Base-by-base conservation (phyloP, 2,888 invertebrate species). In the Tenthredo livida region DNA sequence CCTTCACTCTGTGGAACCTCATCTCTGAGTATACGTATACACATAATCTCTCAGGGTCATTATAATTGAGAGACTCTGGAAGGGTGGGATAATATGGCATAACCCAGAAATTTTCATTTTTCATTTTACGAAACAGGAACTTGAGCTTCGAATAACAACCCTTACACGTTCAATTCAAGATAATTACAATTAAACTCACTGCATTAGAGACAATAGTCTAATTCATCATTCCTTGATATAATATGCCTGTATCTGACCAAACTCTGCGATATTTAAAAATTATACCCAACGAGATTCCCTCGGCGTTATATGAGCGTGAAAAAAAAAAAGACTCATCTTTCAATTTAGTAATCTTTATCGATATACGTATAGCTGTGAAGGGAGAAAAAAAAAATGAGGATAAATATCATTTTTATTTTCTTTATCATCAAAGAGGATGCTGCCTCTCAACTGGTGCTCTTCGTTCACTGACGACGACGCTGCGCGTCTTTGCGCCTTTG, bases 401-500 rank as follows among this genome's bases (percentile, higher is more conserved):
- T 54, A 84, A 84, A 85, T 78, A 85, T 67, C 12, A 33, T 67
- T 67, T 67, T 29, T 33, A 25, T 33, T 50, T 29, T n/a, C 47
- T n/a, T 10, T 5, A 50, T 47, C 50, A 50, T 47, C 37, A 77
- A 29, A n/a, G 75, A 77, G 50, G 77, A 77, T 54, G 50, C 17
- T 77, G 75, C 47, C 47, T 47, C 75, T 75, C 47, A 70, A 21
- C 75, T 70, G 70, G 17, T 29, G 37, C 47, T 29, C 77, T 17
- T 25, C 25, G 50, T 54, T 40, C 17, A 73, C 67, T 67, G 75
- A 72, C 84, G 87, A 86, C 86, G 87, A 86, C 86, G 85, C 85
- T 84, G 85, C 85, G 85, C 86, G 87, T 87, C 85, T 86, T 82
- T 84, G 80, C 70, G 86, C 84, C 87, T 88, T 88, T 87, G 80